Evolutionary conservation across 1,140 invertebrate species (phyloP).

Genomic region (Hycleus phaleratus): DNA sequence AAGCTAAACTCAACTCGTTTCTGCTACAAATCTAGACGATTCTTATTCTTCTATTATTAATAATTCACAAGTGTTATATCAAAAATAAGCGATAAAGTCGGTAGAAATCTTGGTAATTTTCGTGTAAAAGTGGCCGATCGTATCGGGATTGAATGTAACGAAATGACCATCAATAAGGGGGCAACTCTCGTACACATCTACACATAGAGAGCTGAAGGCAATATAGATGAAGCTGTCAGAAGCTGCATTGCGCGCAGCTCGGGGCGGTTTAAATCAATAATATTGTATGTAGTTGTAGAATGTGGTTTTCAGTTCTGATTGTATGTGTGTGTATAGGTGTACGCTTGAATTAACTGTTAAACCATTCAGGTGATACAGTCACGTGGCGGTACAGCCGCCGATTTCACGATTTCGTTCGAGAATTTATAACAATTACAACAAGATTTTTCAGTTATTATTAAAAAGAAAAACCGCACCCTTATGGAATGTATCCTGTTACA

Average conservation of each 20-base stretch:
- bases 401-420: background rate
- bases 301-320: conserved; percentile 13
- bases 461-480: no score
- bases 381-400: conserved; percentile 1
- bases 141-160: conserved; percentile 25
- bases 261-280: conserved; percentile 29
- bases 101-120: no score
- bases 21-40: no score
- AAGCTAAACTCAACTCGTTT: no score
- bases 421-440: no score
- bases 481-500: no score
- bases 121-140: conserved; percentile 21
- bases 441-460: no score
- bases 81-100: no score
- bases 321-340: background rate
- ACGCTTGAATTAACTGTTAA: conserved; percentile 27
- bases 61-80: no score
- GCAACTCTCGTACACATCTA: no score
- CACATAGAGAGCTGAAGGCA: background rate
- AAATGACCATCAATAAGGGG: conserved; percentile 26
- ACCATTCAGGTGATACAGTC: background rate
- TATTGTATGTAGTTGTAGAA: conserved; percentile 4
- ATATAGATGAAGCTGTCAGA: conserved; percentile 24
- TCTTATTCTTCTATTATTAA: no score
- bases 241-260: conserved; percentile 24